phyloP scores from a whole-genome alignment of 37 sponge, comb jelly and placozoan species.

The Hormiphora californensis region DNA sequence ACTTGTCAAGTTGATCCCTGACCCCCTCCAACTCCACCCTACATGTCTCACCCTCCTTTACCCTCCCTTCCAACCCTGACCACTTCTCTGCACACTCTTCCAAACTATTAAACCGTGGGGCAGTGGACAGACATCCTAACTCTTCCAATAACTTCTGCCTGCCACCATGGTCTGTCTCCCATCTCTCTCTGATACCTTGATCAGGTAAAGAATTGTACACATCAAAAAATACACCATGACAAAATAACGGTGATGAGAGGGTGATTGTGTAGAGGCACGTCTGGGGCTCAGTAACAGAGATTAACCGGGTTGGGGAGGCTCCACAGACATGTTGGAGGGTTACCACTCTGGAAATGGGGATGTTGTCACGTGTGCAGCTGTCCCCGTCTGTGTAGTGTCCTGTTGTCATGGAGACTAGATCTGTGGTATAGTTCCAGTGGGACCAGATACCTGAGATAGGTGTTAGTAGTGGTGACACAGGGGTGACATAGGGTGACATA shows the following conservation, averaged over 20 bases:
- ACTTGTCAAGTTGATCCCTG: not conserved
- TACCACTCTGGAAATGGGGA: not conserved
- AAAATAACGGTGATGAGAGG: conserved; percentile 7
- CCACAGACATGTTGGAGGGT: conserved; percentile 2
- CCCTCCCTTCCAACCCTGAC: not conserved
- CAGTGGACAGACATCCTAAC: not conserved
- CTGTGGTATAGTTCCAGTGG: conserved; percentile 12
- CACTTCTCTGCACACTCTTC: not conserved
- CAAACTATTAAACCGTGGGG: not conserved
- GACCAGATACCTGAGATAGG: conserved; percentile 35
- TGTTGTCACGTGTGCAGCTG: not conserved
- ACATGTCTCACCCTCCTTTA: conserved; percentile 5
- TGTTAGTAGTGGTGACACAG: too few species aligned
- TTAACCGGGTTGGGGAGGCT: not conserved
- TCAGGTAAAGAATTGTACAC: conserved; percentile 40
- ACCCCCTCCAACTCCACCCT: not conserved
- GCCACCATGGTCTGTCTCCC: too few species aligned
- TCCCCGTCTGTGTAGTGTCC: conserved; percentile 54
- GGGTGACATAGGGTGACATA: too few species aligned
- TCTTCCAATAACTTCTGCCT: not conserved
- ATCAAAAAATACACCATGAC: conserved; percentile 33
- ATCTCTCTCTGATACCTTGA: not conserved
- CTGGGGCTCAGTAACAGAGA: not conserved
- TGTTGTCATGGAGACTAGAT: not conserved
- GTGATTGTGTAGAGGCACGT: conserved; percentile 34